Percentiles rank a stretch among this genome's conserved stretches.
Conservation (phyloP, 2,797 vertebrate genomes). For the Discoglossus pictus region DNA sequence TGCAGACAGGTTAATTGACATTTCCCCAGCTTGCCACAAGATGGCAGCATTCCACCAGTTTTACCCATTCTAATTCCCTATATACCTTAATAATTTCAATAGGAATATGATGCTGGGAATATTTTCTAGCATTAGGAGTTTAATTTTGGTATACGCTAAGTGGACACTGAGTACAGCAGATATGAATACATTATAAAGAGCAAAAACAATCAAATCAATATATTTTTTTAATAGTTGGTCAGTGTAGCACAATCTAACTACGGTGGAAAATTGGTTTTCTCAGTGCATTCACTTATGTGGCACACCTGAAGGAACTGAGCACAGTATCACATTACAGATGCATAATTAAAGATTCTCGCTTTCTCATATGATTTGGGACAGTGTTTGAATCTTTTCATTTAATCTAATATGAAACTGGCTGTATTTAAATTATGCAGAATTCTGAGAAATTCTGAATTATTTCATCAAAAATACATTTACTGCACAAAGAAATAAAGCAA, state of each 20-base stretch:
- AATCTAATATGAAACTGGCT: background rate
- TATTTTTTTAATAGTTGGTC: conserved; percentile 17
- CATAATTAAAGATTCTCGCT: conserved; percentile 21
- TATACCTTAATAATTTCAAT: no score
- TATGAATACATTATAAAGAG: background rate
- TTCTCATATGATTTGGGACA: background rate
- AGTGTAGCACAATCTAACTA: background rate
- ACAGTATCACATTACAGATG: conserved; percentile 5
- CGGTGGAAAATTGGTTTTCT: conserved; percentile 14
- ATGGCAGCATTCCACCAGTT: conserved; percentile 22
- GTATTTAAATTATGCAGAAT: no score
- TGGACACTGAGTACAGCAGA: conserved; percentile 6
- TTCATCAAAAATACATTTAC: no score
- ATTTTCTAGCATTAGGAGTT: conserved; percentile 1
- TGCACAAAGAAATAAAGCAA: no score
- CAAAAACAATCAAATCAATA: conserved; percentile 26
- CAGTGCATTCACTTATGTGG: conserved; percentile 13
- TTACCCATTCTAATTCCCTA: no score
- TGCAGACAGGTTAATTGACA: no score
- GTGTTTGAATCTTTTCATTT: conserved; percentile 3
- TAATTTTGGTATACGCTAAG: conserved; percentile 4
- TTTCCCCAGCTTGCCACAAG: conserved; percentile 5
- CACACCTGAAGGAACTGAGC: background rate
- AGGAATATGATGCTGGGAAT: background rate
- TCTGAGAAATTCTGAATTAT: no score